Conservation (phyloP, 2,888 invertebrate species). For the Suillia variegata region DNA sequence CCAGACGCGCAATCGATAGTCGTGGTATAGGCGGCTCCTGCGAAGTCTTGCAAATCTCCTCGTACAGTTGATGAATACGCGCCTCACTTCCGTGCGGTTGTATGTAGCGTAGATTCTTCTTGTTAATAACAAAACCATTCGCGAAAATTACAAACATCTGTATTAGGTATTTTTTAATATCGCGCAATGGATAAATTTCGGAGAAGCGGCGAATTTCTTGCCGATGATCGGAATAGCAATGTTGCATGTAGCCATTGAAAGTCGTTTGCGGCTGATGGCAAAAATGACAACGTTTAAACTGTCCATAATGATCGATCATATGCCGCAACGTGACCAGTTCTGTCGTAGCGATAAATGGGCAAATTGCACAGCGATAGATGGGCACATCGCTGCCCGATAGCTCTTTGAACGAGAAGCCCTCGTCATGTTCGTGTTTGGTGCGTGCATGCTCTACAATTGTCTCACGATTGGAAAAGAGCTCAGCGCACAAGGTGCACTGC, state of each 20-base stretch:
- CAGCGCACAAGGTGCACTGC: slow-evolving; percentile 46
- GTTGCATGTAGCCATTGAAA: slow-evolving; percentile 50
- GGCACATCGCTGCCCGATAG: slow-evolving; percentile 46
- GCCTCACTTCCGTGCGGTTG: slow-evolving; percentile 33
- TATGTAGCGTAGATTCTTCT: slow-evolving; percentile 41
- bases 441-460: slow-evolving; percentile 43
- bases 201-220: slow-evolving; percentile 35
- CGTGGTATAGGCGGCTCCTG: slow-evolving; percentile 48
- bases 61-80: slow-evolving; percentile 36
- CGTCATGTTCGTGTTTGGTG: slow-evolving; percentile 30
- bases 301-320: slow-evolving; percentile 53
- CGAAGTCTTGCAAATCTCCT: slow-evolving; percentile 41
- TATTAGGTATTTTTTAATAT: slow-evolving; percentile 38
- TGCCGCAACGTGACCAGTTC: slow-evolving; percentile 58
- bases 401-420: slow-evolving; percentile 40
- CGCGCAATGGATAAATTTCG: slow-evolving; percentile 30
- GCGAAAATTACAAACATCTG: slow-evolving; percentile 48
- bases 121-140: slow-evolving; percentile 50
- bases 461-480: slow-evolving; percentile 42
- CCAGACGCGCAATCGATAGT: slow-evolving; percentile 40
- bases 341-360: slow-evolving; percentile 55
- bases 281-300: slow-evolving; percentile 41
- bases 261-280: slow-evolving; percentile 34
- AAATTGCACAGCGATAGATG: slow-evolving; percentile 63
- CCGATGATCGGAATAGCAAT: slow-evolving; percentile 43